A percentile compares a stretch with the other conserved stretches of the same genome.
Conservation (phyloP, 2,113 vertebrate genomes). For the Takifugu flavidus region DNA sequence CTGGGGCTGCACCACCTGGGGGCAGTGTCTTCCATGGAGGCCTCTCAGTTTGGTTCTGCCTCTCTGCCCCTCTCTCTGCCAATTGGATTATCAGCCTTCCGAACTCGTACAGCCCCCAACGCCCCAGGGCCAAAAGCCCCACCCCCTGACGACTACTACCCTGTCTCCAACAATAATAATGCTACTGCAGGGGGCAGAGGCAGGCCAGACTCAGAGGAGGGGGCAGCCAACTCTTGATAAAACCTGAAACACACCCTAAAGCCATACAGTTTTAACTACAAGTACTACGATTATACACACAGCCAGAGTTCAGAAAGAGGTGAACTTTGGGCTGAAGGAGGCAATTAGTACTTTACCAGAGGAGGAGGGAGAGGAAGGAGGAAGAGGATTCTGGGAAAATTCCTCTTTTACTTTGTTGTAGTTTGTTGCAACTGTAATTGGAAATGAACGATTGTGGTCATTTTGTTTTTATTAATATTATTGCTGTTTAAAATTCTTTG, state of each 20-base stretch:
- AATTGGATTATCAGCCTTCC: constrained; percentile 88
- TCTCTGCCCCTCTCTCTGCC: constrained; percentile 82
- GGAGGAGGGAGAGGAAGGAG: constrained; percentile 52
- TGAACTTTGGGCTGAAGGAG: constrained; percentile 72
- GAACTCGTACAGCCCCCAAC: constrained; percentile 87
- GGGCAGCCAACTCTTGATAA: constrained; percentile 93
- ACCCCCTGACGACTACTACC: constrained; percentile 81
- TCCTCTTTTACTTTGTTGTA: constrained; percentile 66
- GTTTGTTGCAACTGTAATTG: constrained; percentile 62
- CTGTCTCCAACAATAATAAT: constrained; percentile 83
- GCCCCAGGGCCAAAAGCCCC: constrained; percentile 74
- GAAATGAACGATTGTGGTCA: constrained; percentile 69
- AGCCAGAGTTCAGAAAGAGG: constrained; percentile 71
- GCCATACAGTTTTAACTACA: constrained; percentile 82
- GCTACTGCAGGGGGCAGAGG: constrained; percentile 71
- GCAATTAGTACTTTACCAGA: constrained; percentile 76
- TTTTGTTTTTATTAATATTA: constrained; percentile 76
- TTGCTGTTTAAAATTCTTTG: constrained; percentile 76
- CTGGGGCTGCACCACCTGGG: constrained; percentile 81
- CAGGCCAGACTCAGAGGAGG: constrained; percentile 81
- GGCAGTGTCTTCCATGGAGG: constrained; percentile 81
- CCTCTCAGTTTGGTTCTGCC: constrained; percentile 82
- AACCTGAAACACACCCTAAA: constrained; percentile 84
- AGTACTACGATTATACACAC: constrained; percentile 71
- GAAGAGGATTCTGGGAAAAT: constrained; percentile 58